Conservation (phyloP, 1,140 invertebrate species). For the Octopus bimaculoides region DNA sequence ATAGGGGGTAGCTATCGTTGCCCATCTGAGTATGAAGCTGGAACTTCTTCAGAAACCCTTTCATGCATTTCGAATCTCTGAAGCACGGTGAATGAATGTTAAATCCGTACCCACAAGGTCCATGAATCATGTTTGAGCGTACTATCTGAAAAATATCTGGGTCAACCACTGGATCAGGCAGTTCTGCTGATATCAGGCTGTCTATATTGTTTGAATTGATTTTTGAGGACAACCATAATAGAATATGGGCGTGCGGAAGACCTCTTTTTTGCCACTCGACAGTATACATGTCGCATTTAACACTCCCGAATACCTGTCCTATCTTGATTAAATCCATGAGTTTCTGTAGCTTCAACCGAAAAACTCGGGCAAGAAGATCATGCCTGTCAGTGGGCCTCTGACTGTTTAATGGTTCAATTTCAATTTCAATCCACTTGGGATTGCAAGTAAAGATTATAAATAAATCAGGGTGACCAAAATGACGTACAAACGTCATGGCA, state of each 20-base stretch:
- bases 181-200: background rate
- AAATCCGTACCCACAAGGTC: background rate
- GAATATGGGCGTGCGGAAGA: constrained; percentile 60
- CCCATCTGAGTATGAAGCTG: background rate
- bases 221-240: constrained; percentile 54
- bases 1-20: background rate
- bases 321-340: too few relatives aligned
- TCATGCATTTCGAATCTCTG: background rate
- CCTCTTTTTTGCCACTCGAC: constrained; percentile 63
- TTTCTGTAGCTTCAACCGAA: too few relatives aligned
- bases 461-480: too few relatives aligned
- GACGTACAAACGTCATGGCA: too few relatives aligned
- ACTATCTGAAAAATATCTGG: background rate
- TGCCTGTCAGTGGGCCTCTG: too few relatives aligned
- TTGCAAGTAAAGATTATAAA: too few relatives aligned
- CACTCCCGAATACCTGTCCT: too few relatives aligned
- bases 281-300: constrained; percentile 44
- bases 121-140: background rate
- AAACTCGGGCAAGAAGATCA: too few relatives aligned
- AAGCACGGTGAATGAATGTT: background rate
- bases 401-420: too few relatives aligned
- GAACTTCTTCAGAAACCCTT: background rate
- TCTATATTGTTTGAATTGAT: constrained; percentile 26
- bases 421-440: too few relatives aligned
- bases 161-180: background rate